Base-by-base conservation (phyloP, 2,797 vertebrate species). In the Pseudochromis fuscus region DNA sequence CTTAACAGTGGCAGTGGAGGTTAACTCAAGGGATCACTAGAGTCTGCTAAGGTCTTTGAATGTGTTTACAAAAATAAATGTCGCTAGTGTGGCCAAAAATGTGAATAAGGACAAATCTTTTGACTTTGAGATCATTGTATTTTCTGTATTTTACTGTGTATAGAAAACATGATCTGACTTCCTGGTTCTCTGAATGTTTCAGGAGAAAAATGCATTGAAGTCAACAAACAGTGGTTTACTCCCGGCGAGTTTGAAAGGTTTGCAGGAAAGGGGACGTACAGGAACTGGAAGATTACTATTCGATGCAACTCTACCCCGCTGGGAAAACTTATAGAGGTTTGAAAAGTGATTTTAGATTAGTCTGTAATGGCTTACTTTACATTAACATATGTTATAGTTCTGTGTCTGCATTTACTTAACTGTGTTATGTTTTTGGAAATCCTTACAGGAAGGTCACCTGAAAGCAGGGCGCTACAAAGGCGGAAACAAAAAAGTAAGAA, bases 221-320 rank as follows among this genome's bases (percentile, higher is more conserved):
- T 48, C 0, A 0, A 79, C 0, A 59, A 23, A 1, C 1, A 5
- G 12, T 94, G 92, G 93, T 88, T 88, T 25, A 81, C 78, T 28
- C 92, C 93, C 0, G 0, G 0, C 44, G 75, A 63, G 5, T 95
- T 95, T 88, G 87, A 94, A 76, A 80, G 1, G 24, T 73, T 77
- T 44, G 87, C 46, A 1, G 93, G 91, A 7, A 94, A 72, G 56
- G n/a, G 10, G 15, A 74, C 1, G 3, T 0, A 0, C 5, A 93
- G 6, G 67, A 94, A 94, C 84, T 94, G 94, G 94, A 94, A 93
- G 68, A 0, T 0, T 2, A 92, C 77, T 77, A 94, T 94, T 57
- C 79, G 44, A 33, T 94, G 89, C 70, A 2, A 0, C 12, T 19
- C 23, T 0, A 82, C 21, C 2, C 1, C 91, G 0, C 83, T 94